phyloP scores from a whole-genome alignment of 2,888 invertebrate genomes.

The Hybos culiciformis region DNA sequence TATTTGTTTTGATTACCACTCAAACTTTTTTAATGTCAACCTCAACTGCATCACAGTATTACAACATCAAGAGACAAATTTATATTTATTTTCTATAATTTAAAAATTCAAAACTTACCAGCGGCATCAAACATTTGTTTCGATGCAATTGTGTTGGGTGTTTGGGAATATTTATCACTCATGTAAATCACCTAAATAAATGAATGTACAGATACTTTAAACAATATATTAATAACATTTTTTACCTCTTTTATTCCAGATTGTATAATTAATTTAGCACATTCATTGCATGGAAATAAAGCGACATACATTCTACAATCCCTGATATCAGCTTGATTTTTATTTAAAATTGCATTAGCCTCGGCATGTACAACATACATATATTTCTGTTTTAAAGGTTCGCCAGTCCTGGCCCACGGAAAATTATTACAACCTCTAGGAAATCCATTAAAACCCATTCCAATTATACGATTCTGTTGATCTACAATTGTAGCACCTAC shows the following conservation, averaged over 20 bases:
- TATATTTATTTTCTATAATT: no score
- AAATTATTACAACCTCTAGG: conserved; percentile 83
- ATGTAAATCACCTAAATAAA: no score
- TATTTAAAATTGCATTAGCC: conserved; percentile 91
- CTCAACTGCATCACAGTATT: no score
- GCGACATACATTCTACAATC: conserved; percentile 77
- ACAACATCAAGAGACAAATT: no score
- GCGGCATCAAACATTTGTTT: conserved; percentile 70
- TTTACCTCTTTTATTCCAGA: conserved; percentile 72
- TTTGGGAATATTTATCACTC: conserved; percentile 66
- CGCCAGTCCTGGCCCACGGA: conserved; percentile 64
- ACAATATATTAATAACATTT: no score
- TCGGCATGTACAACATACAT: conserved; percentile 96
- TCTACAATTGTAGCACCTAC: conserved; percentile 94
- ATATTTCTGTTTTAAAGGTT: conserved; percentile 60
- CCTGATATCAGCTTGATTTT: conserved; percentile 61
- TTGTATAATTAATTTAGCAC: conserved; percentile 93
- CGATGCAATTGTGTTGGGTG: conserved; percentile 56
- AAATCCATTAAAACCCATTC: conserved; percentile 96
- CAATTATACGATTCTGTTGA: conserved; percentile 70
- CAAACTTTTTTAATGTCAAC: no score
- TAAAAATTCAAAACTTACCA: no score
- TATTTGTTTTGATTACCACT: no score
- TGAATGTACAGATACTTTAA: no score
- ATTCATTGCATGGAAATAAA: conserved; percentile 94